phyloP scores from a whole-genome alignment of 2,797 vertebrate genomes.

The Chiroxiphia lanceolata region DNA sequence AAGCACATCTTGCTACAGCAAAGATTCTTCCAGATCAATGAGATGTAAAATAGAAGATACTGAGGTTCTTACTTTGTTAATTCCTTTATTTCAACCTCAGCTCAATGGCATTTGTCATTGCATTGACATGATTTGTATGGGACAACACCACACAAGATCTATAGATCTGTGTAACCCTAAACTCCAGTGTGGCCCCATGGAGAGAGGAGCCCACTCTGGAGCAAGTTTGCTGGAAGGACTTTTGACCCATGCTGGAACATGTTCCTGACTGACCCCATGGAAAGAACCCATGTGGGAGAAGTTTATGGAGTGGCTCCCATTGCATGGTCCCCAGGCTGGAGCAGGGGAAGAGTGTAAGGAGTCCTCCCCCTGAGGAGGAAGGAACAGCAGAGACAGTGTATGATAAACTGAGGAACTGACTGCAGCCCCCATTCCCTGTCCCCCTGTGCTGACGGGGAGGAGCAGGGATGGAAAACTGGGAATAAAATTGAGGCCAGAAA shows the following conservation, averaged over 20 bases:
- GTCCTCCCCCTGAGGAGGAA: background rate
- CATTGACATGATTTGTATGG: background rate
- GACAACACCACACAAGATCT: background rate
- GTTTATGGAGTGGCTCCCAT: fast-evolving
- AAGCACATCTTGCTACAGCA: background rate
- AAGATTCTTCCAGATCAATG: background rate
- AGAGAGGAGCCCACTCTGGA: background rate
- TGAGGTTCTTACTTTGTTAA: background rate
- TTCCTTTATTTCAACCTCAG: background rate
- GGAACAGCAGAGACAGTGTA: background rate
- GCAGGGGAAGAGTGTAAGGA: background rate
- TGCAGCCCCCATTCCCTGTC: background rate
- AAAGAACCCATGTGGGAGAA: no score
- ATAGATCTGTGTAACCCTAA: background rate
- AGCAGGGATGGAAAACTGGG: background rate
- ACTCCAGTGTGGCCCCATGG: background rate
- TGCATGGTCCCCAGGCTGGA: fast-evolving
- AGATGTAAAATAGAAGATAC: background rate
- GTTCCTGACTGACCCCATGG: background rate
- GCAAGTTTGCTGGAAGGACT: background rate
- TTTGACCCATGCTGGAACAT: background rate
- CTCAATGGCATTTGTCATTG: background rate
- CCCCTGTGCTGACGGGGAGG: background rate
- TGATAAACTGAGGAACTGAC: background rate
- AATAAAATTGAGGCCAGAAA: background rate